phyloP scores from a whole-genome alignment of 2,113 vertebrate genomes.

The Dendrocopos noguchii region DNA sequence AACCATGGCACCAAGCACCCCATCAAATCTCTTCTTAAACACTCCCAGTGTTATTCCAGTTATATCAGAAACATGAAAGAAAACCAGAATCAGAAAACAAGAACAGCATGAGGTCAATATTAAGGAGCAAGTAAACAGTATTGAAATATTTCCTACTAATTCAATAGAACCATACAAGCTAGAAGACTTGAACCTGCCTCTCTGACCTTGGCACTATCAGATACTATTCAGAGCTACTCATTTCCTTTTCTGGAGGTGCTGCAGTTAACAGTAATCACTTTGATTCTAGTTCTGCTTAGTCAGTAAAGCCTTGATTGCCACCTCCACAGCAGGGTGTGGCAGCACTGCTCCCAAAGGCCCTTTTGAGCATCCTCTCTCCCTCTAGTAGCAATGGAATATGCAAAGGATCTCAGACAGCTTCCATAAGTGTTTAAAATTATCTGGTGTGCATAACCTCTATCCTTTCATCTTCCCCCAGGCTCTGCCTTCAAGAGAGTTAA shows the following conservation, averaged over 20 bases:
- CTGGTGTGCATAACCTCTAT: no score
- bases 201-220: neutral
- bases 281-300: neutral
- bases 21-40: no score
- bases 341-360: neutral
- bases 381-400: no score
- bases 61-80: neutral
- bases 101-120: neutral
- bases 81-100: neutral
- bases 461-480: no score
- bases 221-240: neutral
- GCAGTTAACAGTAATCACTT: neutral
- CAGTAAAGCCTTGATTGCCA: neutral
- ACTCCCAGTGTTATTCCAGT: no score
- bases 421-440: no score
- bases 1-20: no score
- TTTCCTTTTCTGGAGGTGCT: neutral
- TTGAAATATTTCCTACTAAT: neutral
- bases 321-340: neutral
- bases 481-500: no score
- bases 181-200: neutral
- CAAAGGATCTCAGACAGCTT: no score
- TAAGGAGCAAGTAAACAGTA: neutral
- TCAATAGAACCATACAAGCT: neutral
- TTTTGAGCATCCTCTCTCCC: no score